Conservation (phyloP, 2,113 vertebrate genomes). For the Cyanistes caeruleus region DNA sequence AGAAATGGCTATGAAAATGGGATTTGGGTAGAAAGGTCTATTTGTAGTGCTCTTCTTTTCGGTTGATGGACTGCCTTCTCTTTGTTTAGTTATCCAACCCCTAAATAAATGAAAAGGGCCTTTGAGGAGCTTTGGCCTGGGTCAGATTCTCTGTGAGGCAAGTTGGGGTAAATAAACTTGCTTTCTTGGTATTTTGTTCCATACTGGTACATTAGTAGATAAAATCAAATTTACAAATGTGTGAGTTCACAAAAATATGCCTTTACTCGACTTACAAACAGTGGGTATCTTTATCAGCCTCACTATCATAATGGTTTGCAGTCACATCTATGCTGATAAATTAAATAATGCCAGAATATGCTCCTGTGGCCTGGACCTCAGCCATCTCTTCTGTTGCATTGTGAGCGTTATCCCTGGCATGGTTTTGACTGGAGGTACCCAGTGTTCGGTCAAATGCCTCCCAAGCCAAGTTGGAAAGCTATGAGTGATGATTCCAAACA, state of each 20-base stretch:
- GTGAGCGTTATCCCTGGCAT: not conserved
- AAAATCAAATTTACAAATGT: not conserved
- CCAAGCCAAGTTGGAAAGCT: not conserved
- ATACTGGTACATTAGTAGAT: not conserved
- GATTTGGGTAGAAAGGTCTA: not conserved
- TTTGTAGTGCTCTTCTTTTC: not conserved
- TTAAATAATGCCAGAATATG: not conserved
- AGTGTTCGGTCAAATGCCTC: not conserved
- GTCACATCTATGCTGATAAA: not conserved
- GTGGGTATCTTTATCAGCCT: not conserved
- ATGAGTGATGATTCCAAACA: not conserved
- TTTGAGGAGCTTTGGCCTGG: not conserved
- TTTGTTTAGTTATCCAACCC: not conserved
- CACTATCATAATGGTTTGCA: not conserved
- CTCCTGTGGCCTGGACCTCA: not conserved
- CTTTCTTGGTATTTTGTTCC: not conserved
- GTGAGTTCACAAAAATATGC: not conserved
- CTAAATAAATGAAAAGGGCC: not conserved
- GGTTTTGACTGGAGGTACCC: not conserved
- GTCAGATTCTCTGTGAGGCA: not conserved
- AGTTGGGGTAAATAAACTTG: not conserved
- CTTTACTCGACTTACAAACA: not conserved
- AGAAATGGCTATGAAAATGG: not conserved
- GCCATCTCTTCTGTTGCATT: not conserved
- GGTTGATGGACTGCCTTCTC: not conserved